Evolutionary conservation across 2,797 vertebrate genomes (phyloP).

Genomic region (Chelonia mydas): DNA sequence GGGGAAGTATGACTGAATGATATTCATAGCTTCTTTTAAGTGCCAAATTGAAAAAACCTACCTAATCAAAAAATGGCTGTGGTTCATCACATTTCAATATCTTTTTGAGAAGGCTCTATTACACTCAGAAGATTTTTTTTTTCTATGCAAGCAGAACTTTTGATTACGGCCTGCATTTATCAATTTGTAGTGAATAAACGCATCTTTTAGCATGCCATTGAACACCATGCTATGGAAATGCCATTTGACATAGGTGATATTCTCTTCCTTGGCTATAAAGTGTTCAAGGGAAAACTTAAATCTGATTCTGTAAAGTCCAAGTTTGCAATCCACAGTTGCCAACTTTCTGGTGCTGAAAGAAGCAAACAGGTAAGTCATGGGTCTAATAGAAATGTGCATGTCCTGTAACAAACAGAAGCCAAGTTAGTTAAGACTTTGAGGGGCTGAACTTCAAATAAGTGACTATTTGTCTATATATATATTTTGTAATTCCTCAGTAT

Average conservation of each 20-base stretch:
- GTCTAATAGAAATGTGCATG: neutral
- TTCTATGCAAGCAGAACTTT: conserved; percentile 72
- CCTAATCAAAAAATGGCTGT: conserved; percentile 79
- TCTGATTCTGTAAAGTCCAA: conserved; percentile 34
- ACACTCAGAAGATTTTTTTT: conserved; percentile 64
- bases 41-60: conserved; percentile 81
- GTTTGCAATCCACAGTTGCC: neutral
- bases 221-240: conserved; percentile 55
- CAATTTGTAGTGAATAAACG: conserved; percentile 65
- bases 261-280: conserved; percentile 26
- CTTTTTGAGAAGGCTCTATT: conserved; percentile 72
- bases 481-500: neutral
- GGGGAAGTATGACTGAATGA: conserved; percentile 74
- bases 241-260: conserved; percentile 25
- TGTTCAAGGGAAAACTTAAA: conserved; percentile 49
- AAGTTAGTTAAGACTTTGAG: neutral
- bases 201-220: conserved; percentile 30
- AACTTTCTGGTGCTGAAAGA: neutral
- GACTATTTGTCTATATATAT: neutral
- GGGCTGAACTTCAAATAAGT: neutral
- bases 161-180: conserved; percentile 75
- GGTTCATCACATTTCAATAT: conserved; percentile 83
- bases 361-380: neutral
- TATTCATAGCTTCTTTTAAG: conserved; percentile 82
- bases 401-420: neutral